A percentile compares a stretch with the other conserved stretches of the same genome.
Conservation (phyloP, 37 sponge, comb jelly and placozoan species). For the Halisarca cf. caerulea region DNA sequence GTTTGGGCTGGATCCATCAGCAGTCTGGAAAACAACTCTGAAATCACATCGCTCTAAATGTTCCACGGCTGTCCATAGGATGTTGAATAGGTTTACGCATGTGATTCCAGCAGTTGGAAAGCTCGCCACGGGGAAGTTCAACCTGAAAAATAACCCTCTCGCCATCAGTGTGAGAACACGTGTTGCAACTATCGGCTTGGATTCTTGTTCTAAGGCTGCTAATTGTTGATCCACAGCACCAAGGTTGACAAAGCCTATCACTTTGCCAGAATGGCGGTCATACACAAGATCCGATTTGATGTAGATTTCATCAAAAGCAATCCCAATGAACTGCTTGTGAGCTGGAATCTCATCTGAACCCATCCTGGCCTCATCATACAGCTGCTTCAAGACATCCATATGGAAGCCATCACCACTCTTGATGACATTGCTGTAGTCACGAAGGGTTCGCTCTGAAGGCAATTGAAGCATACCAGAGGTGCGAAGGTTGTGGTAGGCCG, state of each 20-base stretch:
- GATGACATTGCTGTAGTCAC: conserved; percentile 10
- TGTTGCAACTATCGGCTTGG: background rate
- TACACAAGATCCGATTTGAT: conserved; percentile 37
- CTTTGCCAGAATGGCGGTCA: conserved; percentile 25
- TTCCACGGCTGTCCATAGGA: background rate
- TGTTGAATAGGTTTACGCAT: background rate
- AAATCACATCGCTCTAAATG: conserved; percentile 1
- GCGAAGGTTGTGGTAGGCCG: background rate
- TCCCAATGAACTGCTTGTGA: background rate
- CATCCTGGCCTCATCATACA: conserved; percentile 16
- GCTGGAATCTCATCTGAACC: background rate
- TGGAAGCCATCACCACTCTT: background rate
- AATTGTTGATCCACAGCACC: background rate
- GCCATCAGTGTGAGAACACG: conserved; percentile 6
- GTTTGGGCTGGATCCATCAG: conserved; percentile 18
- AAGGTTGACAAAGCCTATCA: conserved; percentile 20
- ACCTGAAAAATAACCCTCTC: background rate
- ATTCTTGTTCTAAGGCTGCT: no score
- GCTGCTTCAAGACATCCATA: background rate
- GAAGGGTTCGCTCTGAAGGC: conserved; percentile 18
- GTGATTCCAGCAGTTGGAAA: background rate
- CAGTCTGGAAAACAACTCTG: conserved; percentile 4
- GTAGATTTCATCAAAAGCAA: conserved; percentile 34
- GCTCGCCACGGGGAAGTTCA: background rate
- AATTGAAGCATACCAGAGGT: background rate